These are phyloP conservation scores for Pterocles burchelli DNA, from an alignment of 2,113 vertebrate genomes.

Conservation along the genomic window DNA sequence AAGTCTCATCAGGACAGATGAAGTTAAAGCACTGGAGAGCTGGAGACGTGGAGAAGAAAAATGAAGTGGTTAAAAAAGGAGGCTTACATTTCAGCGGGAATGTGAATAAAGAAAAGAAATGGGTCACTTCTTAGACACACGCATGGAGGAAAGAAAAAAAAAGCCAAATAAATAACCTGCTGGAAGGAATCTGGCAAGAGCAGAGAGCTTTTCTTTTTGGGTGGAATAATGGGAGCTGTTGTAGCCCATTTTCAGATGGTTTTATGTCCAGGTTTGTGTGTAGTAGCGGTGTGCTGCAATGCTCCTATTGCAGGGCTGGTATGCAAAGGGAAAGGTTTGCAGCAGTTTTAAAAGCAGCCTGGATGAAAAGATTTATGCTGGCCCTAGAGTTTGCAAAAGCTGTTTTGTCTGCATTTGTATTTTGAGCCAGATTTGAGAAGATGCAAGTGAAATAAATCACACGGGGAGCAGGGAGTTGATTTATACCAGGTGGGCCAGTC, in stretches of 20 bases:
- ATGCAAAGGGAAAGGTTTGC: background rate
- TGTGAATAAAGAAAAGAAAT: background rate
- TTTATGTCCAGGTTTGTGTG: background rate
- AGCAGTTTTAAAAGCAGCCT: background rate
- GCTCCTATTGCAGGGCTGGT: background rate
- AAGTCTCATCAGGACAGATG: background rate
- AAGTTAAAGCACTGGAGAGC: background rate
- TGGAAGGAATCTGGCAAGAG: background rate
- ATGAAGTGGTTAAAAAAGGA: background rate
- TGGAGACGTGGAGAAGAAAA: background rate
- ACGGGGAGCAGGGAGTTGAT: background rate
- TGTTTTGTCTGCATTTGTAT: background rate
- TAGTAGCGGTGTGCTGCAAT: background rate
- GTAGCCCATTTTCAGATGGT: background rate
- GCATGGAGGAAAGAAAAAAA: accelerated
- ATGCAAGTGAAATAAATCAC: background rate
- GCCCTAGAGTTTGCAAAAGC: background rate
- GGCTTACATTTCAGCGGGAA: background rate
- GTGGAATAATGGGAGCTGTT: background rate
- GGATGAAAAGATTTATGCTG: slow-evolving; percentile 10
- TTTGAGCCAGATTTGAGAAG: background rate
- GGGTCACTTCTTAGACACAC: background rate
- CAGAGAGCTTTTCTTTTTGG: background rate
- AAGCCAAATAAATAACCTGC: background rate
- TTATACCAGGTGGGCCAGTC: background rate